Evolutionary conservation across 2,113 vertebrate genomes (phyloP).

Genomic region (Lasiurus cinereus): DNA sequence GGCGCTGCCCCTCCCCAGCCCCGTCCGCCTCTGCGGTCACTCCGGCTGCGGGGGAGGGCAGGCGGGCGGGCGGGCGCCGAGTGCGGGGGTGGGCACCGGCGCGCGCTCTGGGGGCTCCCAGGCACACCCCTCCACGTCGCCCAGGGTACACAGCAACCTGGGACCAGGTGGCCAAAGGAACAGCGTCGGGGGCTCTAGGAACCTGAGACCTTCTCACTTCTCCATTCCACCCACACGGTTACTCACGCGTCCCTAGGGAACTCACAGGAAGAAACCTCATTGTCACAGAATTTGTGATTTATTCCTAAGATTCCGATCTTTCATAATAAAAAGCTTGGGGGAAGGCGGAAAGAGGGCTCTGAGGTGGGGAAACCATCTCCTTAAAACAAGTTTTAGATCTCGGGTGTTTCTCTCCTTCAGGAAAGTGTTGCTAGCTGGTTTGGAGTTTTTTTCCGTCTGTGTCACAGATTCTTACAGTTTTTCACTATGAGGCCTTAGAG

Average conservation of each 20-base stretch:
- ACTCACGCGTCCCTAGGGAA: background rate
- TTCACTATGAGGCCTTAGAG: background rate
- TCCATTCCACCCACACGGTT: background rate
- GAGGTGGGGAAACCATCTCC: background rate
- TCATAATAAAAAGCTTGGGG: background rate
- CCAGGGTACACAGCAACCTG: background rate
- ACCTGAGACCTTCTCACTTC: background rate
- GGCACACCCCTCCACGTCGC: background rate
- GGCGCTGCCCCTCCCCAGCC: background rate
- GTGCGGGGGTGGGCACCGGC: slow-evolving; percentile 61
- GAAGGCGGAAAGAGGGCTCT: background rate
- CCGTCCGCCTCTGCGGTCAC: slow-evolving; percentile 47
- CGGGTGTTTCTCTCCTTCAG: background rate
- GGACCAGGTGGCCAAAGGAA: background rate
- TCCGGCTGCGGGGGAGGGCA: slow-evolving; percentile 62
- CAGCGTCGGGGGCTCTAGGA: background rate
- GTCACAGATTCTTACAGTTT: background rate
- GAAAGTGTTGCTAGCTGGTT: slow-evolving; percentile 62
- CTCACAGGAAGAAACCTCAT: background rate
- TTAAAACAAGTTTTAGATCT: background rate
- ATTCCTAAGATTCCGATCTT: background rate
- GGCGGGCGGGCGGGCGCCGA: slow-evolving; percentile 44
- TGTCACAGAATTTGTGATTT: slow-evolving; percentile 7
- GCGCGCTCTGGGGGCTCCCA: background rate
- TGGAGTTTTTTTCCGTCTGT: background rate